phyloP scores from a whole-genome alignment of 2,113 vertebrate species.

The Hyla sarda region DNA sequence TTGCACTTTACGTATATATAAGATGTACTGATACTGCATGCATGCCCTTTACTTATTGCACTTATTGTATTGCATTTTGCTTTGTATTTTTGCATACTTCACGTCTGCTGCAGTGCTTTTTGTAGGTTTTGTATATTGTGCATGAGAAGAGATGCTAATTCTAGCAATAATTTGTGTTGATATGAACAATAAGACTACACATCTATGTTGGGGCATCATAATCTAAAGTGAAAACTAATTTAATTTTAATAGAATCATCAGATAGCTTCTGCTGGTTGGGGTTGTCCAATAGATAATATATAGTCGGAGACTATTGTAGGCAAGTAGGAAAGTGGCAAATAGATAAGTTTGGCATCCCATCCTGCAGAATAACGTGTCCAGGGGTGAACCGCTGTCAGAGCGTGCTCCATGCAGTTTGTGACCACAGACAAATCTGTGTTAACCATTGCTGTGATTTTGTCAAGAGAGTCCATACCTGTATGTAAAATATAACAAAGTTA shows the following conservation, averaged over 20 bases:
- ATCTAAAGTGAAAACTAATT: too few relatives aligned
- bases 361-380: slow-evolving; percentile 58
- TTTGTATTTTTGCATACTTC: too few relatives aligned
- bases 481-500: slow-evolving; percentile 6
- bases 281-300: background rate
- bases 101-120: too few relatives aligned
- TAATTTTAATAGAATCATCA: background rate
- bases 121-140: too few relatives aligned
- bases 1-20: too few relatives aligned
- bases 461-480: background rate
- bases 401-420: slow-evolving; percentile 79
- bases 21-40: too few relatives aligned
- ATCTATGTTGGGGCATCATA: too few relatives aligned
- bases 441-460: background rate
- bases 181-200: too few relatives aligned
- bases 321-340: slow-evolving; percentile 74
- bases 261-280: slow-evolving; percentile 10
- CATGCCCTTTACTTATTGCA: too few relatives aligned
- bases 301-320: slow-evolving; percentile 74
- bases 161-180: too few relatives aligned
- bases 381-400: slow-evolving; percentile 72
- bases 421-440: slow-evolving; percentile 63
- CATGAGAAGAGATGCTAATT: too few relatives aligned
- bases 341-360: slow-evolving; percentile 76
- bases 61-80: too few relatives aligned